phyloP scores from a whole-genome alignment of 2,797 vertebrate genomes.

The Tokudaia tokunoshimensis region DNA sequence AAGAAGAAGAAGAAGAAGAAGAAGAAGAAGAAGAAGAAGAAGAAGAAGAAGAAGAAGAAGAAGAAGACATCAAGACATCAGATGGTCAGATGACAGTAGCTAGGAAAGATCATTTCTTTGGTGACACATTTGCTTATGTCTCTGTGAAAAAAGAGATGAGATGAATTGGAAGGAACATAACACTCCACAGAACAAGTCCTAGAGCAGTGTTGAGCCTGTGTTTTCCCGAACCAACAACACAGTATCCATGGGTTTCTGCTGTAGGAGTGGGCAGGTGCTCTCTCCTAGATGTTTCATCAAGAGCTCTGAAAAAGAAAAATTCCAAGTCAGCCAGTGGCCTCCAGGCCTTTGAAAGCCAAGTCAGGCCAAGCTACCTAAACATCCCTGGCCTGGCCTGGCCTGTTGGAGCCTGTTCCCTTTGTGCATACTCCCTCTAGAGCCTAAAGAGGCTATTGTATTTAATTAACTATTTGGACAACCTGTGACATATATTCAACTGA shows the following conservation, averaged over 20 bases:
- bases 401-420: neutral
- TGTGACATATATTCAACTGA: neutral
- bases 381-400: neutral
- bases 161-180: neutral
- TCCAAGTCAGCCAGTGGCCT: neutral
- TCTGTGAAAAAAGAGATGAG: neutral
- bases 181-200: neutral
- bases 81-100: neutral
- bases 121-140: neutral
- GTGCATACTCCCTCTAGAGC: neutral
- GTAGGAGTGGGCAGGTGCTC: neutral
- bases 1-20: too few species aligned
- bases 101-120: neutral
- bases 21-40: too few species aligned
- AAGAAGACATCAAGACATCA: too few species aligned
- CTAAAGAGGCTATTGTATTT: neutral
- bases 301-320: neutral
- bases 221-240: neutral
- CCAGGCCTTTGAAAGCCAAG: neutral
- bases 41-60: neutral
- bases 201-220: neutral
- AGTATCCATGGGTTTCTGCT: neutral
- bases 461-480: neutral
- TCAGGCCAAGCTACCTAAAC: neutral
- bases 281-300: neutral